These are phyloP conservation scores for Lates calcarifer DNA, from an alignment of 2,113 vertebrate genomes.

Conservation along the genomic window DNA sequence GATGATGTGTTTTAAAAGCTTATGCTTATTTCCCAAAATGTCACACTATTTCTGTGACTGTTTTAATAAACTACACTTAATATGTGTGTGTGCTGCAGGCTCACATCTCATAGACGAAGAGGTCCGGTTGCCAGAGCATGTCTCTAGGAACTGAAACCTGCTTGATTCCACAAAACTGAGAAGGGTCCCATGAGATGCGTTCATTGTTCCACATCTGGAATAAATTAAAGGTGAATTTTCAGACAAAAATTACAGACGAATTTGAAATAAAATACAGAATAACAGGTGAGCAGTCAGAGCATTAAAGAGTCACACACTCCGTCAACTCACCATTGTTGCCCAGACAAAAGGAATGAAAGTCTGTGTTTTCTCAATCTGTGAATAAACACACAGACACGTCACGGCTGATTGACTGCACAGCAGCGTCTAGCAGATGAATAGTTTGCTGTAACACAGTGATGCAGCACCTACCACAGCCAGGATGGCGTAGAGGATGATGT, in stretches of 20 bases:
- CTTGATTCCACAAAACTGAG: constrained; percentile 77
- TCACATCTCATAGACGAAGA: constrained; percentile 77
- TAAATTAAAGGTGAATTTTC: neutral
- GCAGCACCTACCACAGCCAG: constrained; percentile 74
- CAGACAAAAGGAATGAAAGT: constrained; percentile 77
- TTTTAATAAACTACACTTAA: neutral
- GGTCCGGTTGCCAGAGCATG: constrained; percentile 76
- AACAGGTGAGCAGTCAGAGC: neutral
- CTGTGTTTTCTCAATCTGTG: constrained; percentile 81
- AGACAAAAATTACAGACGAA: neutral
- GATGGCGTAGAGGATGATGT: constrained; percentile 75
- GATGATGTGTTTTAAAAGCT: no score
- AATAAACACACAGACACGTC: neutral
- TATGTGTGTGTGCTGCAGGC: constrained; percentile 1
- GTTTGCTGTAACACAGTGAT: neutral
- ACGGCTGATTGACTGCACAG: neutral
- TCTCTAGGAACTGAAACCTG: constrained; percentile 64
- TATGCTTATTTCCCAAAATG: no score
- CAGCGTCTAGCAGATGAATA: neutral
- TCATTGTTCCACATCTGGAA: constrained; percentile 75
- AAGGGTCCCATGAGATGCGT: constrained; percentile 74
- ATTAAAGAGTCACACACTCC: neutral
- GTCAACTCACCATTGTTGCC: constrained; percentile 64
- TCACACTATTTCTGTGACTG: no score
- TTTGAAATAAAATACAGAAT: neutral